phyloP scores from a whole-genome alignment of 2,797 vertebrate genomes.

The Hoplostethus mediterraneus region DNA sequence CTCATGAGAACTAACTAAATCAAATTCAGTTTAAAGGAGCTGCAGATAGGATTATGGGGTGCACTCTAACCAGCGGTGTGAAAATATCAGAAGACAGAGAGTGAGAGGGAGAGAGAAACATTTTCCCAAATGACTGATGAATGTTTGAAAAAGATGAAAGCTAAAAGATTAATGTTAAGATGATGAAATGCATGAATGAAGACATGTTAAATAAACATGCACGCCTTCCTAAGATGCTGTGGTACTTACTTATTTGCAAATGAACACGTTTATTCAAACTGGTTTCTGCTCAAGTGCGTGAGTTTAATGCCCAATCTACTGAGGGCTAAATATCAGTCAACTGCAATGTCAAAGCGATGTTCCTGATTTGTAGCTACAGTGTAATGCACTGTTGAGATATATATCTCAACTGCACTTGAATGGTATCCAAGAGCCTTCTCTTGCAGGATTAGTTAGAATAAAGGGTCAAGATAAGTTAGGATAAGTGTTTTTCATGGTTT shows the following conservation, averaged over 20 bases:
- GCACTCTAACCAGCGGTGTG: no score
- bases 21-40: no score
- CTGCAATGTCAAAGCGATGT: conserved; percentile 6
- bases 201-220: conserved; percentile 30
- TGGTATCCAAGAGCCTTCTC: no score
- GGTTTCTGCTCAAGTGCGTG: neutral
- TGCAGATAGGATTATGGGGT: no score
- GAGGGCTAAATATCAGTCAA: neutral
- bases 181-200: conserved; percentile 15
- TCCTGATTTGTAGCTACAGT: no score
- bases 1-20: no score
- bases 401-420: no score
- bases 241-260: neutral
- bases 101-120: neutral
- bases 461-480: no score
- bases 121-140: neutral
- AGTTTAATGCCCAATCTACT: neutral
- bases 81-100: neutral
- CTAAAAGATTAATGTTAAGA: conserved; percentile 32
- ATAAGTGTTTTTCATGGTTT: no score
- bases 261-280: conserved; percentile 10
- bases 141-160: neutral
- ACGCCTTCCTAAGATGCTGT: conserved; percentile 8
- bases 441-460: no score
- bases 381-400: no score